Conservation (phyloP, 2,113 vertebrate genomes). For the Crypturellus undulatus region DNA sequence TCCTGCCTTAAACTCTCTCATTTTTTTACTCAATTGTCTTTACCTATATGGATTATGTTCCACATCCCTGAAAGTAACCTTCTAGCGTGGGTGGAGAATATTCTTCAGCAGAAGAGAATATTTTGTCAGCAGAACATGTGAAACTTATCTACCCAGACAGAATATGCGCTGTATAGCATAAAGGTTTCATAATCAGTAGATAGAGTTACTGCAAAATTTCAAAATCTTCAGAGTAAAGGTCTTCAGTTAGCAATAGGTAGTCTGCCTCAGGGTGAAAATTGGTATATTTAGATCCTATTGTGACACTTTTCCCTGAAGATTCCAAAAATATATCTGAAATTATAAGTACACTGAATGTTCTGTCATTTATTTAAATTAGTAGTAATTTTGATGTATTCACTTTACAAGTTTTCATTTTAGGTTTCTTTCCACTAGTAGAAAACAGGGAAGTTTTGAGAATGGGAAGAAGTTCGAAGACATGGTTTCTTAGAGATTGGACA, state of each 20-base stretch:
- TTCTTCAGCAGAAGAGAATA: not conserved
- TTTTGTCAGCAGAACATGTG: not conserved
- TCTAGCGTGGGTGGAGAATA: too few species aligned
- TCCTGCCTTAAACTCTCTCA: not conserved
- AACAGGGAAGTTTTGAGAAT: constrained; percentile 23
- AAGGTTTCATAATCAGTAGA: not conserved
- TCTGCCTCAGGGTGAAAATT: not conserved
- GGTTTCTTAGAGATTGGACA: not conserved
- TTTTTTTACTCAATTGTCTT: not conserved
- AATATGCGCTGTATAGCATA: not conserved
- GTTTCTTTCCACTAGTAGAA: not conserved
- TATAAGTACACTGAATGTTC: constrained; percentile 9
- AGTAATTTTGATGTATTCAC: constrained; percentile 31
- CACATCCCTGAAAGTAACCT: not conserved
- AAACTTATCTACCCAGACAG: not conserved
- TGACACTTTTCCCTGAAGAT: not conserved
- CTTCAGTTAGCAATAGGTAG: not conserved
- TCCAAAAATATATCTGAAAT: constrained; percentile 35
- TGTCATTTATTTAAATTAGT: constrained; percentile 27
- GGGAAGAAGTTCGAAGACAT: not conserved
- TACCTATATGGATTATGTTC: not conserved
- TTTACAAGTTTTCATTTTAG: constrained; percentile 24
- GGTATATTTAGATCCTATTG: not conserved
- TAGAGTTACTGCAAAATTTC: not conserved
- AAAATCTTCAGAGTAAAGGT: not conserved